Conservation (phyloP, 2,797 vertebrate genomes). For the Ctenopoma multispine region DNA sequence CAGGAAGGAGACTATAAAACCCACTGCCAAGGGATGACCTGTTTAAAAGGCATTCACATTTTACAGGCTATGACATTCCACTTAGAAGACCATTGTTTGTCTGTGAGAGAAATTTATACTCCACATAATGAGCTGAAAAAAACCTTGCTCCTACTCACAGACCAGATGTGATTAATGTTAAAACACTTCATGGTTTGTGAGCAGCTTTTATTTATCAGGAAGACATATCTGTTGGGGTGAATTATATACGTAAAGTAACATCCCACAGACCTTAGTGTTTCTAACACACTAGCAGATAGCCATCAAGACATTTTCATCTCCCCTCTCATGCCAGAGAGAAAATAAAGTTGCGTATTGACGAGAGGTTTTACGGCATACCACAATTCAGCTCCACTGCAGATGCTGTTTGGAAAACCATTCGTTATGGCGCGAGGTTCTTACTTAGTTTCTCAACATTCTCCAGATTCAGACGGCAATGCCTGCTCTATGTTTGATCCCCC, state of each 20-base stretch:
- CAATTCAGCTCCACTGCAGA: constrained; percentile 34
- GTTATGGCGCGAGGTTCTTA: constrained; percentile 22
- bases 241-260: constrained; percentile 6
- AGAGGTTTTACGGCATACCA: constrained; percentile 46
- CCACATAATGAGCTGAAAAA: constrained; percentile 50
- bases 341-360: constrained; percentile 57
- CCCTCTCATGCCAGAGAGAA: constrained; percentile 22
- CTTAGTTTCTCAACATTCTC: constrained; percentile 49
- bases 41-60: constrained; percentile 73
- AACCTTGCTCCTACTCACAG: constrained; percentile 27
- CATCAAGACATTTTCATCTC: constrained; percentile 16
- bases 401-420: constrained; percentile 51
- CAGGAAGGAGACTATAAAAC: constrained; percentile 73
- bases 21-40: constrained; percentile 69
- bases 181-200: constrained; percentile 26
- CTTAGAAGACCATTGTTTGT: constrained; percentile 68
- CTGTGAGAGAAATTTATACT: constrained; percentile 62
- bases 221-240: constrained; percentile 12
- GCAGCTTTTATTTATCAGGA: constrained; percentile 30
- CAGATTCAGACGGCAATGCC: constrained; percentile 25
- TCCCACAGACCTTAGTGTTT: constrained; percentile 25
- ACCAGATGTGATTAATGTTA: constrained; percentile 63
- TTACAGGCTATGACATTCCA: constrained; percentile 66
- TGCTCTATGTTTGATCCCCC: constrained; percentile 39
- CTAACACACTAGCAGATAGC: constrained; percentile 37